phyloP scores from a whole-genome alignment of 2,888 invertebrate species.

The Meliscaeva auricollis region DNA sequence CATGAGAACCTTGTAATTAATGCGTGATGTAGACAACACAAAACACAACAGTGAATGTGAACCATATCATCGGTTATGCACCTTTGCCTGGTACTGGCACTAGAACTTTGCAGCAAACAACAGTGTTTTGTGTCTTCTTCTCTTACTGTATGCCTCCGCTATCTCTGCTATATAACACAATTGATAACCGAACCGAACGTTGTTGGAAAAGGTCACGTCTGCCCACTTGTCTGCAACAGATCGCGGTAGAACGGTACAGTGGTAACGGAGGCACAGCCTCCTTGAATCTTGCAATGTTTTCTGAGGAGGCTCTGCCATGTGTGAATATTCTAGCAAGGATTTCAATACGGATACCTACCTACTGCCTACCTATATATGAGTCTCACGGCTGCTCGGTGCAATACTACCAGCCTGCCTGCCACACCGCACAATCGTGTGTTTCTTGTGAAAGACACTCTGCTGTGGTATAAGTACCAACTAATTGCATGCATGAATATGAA shows the following conservation, averaged over 20 bases:
- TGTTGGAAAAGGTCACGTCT: slow-evolving; percentile 73
- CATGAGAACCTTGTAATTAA: slow-evolving; percentile 63
- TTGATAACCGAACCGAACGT: slow-evolving; percentile 62
- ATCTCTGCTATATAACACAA: slow-evolving; percentile 34
- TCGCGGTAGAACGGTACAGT: neutral
- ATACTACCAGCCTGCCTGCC: slow-evolving; percentile 30
- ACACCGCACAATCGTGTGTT: slow-evolving; percentile 32
- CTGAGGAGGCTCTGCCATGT: slow-evolving; percentile 19
- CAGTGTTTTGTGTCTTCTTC: neutral
- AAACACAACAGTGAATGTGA: slow-evolving; percentile 36
- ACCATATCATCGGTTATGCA: slow-evolving; percentile 51
- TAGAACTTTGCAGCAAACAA: slow-evolving; percentile 24
- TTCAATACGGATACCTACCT: slow-evolving; percentile 1
- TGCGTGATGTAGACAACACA: slow-evolving; percentile 59
- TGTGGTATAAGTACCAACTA: slow-evolving; percentile 60
- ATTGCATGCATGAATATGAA: slow-evolving; percentile 70
- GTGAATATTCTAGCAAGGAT: slow-evolving; percentile 13
- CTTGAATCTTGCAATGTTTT: slow-evolving; percentile 36
- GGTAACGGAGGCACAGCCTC: neutral
- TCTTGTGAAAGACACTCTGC: slow-evolving; percentile 25
- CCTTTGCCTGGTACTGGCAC: slow-evolving; percentile 23
- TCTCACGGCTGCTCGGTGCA: slow-evolving; percentile 9
- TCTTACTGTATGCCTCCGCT: neutral
- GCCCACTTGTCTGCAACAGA: slow-evolving; percentile 69
- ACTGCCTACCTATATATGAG: slow-evolving; percentile 1